phyloP scores from a whole-genome alignment of 2,797 vertebrate species.

The Gymnothorax javanicus region DNA sequence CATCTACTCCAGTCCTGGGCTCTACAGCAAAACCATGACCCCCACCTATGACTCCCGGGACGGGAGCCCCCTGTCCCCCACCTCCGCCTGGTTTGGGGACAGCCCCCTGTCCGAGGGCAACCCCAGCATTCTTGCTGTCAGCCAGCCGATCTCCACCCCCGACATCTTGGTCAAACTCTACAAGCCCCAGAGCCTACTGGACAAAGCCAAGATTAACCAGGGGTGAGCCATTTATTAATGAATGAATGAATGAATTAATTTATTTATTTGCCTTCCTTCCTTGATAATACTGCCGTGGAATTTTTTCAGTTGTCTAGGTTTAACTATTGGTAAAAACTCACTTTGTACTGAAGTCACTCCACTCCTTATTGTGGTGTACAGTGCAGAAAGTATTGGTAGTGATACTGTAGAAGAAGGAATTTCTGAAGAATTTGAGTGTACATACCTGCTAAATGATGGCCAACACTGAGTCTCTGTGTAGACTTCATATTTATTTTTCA shows the following conservation, averaged over 20 bases:
- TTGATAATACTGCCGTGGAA: background rate
- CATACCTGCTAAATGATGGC: no score
- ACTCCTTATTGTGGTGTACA: background rate
- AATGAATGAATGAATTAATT: no score
- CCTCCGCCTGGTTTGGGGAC: constrained; percentile 97
- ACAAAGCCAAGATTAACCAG: constrained; percentile 99
- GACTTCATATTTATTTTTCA: no score
- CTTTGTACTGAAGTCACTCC: background rate
- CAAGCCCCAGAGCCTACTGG: constrained; percentile 95
- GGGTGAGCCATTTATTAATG: constrained; percentile 77
- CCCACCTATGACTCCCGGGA: constrained; percentile 97
- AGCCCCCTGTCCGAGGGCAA: constrained; percentile 97
- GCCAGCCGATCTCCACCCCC: constrained; percentile 93
- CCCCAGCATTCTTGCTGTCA: constrained; percentile 95
- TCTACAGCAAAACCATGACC: constrained; percentile 99
- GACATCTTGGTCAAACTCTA: constrained; percentile 95
- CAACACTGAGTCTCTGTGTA: no score
- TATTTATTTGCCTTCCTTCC: background rate
- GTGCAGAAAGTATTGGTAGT: no score
- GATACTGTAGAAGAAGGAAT: no score
- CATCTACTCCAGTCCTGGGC: constrained; percentile 97
- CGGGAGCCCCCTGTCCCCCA: constrained; percentile 95
- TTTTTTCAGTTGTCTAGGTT: background rate
- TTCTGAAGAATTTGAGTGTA: no score
- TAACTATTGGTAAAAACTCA: background rate